phyloP scores from a whole-genome alignment of 2,888 invertebrate genomes.

The Drosophila basisetae region DNA sequence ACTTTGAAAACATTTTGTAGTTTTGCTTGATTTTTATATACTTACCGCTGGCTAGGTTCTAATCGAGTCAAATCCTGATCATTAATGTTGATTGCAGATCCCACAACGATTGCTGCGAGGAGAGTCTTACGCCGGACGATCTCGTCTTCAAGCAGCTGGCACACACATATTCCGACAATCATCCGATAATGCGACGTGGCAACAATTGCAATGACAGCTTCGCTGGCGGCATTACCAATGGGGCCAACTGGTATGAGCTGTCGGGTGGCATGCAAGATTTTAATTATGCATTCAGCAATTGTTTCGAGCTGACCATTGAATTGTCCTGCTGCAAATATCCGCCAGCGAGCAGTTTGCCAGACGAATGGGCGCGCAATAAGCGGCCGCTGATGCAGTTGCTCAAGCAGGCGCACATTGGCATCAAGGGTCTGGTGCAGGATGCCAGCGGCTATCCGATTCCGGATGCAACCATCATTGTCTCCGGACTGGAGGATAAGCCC shows the following conservation, averaged over 20 bases:
- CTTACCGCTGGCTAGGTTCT: background rate
- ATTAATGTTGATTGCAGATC: slow-evolving; percentile 73
- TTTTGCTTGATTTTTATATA: background rate
- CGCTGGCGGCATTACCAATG: slow-evolving; percentile 93
- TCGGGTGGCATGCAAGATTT: slow-evolving; percentile 99
- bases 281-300: slow-evolving; percentile 97
- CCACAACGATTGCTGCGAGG: slow-evolving; percentile 89
- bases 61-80: background rate
- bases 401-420: slow-evolving; percentile 91
- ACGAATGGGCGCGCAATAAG: slow-evolving; percentile 94
- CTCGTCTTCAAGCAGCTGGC: slow-evolving; percentile 92
- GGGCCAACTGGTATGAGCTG: slow-evolving; percentile 96
- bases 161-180: slow-evolving; percentile 90
- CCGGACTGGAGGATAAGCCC: slow-evolving; percentile 91
- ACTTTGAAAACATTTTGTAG: background rate
- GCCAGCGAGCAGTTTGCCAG: slow-evolving; percentile 88
- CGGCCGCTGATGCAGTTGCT: slow-evolving; percentile 93
- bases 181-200: slow-evolving; percentile 91
- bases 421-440: slow-evolving; percentile 86
- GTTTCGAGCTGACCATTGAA: slow-evolving; percentile 98
- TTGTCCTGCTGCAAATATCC: slow-evolving; percentile 98
- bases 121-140: slow-evolving; percentile 93
- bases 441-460: slow-evolving; percentile 84
- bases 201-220: slow-evolving; percentile 92
- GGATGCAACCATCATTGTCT: slow-evolving; percentile 91